phyloP scores from a whole-genome alignment of 2,797 vertebrate genomes.

The Neoniphon sammara region DNA sequence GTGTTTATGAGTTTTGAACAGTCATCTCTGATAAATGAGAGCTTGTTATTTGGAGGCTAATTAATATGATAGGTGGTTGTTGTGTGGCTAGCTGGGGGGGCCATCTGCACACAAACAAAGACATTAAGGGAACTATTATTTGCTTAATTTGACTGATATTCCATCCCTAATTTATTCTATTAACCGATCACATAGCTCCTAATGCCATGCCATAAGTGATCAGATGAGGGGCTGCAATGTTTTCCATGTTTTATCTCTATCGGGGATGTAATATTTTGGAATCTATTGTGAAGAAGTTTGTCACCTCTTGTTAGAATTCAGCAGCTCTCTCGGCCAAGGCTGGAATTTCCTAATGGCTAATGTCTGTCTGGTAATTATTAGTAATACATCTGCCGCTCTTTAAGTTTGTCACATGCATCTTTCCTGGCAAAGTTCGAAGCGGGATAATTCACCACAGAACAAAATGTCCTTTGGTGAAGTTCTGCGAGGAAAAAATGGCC shows the following conservation, averaged over 20 bases:
- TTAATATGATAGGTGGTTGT: conserved; percentile 74
- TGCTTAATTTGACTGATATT: conserved; percentile 81
- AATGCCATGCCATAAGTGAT: conserved; percentile 48
- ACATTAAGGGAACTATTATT: conserved; percentile 79
- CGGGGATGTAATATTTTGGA: conserved; percentile 27
- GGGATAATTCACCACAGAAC: conserved; percentile 34
- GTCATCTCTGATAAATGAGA: conserved; percentile 66
- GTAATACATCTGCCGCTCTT: conserved; percentile 79
- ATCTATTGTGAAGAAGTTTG: not conserved
- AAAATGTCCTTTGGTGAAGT: conserved; percentile 71
- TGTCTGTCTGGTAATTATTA: conserved; percentile 73
- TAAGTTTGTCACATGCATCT: conserved; percentile 63
- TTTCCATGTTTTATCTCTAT: conserved; percentile 20
- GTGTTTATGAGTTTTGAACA: conserved; percentile 61
- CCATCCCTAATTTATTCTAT: conserved; percentile 77
- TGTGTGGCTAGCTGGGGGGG: conserved; percentile 71
- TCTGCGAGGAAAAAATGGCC: conserved; percentile 72
- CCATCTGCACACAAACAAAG: conserved; percentile 79
- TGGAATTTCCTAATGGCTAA: conserved; percentile 47
- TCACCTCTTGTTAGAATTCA: conserved; percentile 1
- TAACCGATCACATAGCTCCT: conserved; percentile 68
- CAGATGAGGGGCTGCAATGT: conserved; percentile 17
- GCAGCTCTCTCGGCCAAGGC: conserved; percentile 65
- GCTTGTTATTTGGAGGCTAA: conserved; percentile 71
- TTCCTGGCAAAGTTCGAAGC: conserved; percentile 63